Base-by-base conservation (phyloP, 2,113 vertebrate genomes). In the Eptesicus fuscus region DNA sequence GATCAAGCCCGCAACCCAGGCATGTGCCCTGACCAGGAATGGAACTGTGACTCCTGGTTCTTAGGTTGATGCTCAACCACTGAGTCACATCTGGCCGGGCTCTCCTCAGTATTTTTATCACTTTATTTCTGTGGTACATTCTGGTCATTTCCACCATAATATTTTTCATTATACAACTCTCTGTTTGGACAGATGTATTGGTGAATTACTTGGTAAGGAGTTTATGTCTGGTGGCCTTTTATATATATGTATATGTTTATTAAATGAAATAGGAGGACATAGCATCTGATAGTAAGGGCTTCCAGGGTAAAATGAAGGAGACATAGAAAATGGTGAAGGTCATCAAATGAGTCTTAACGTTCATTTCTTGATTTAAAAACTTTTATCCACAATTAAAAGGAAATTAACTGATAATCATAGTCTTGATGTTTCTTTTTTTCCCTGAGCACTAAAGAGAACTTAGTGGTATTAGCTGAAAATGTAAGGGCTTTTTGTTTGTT, bases 351-450 rank as follows among this genome's bases (percentile, higher is more conserved):
- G 22, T n/a, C 2, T 79, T 40, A 28, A 16, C 2, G 16, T 85
- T 92, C 44, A 70, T 89, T 91, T 85, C 13, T 80, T 80, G 32
- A n/a, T 83, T 91, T 63, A 91, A 73, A 91, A 87, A 32, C 32
- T 69, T 86, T 93, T 80, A 94, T 84, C 59, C 59, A 61, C 9
- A 2, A 56, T 56, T 90, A 23, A 71, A 88, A 87, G 44, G 71
- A 79, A 92, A 87, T 53, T 87, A 90, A 63, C 25, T 73, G 40
- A 40, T 70, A 59, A 63, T 80, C 10, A 80, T 59, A 93, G 17
- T 88, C 11, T 88, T 71, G 23, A 32, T 91, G 13, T 51, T 51
- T 51, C 49, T 51, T 51, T 51, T 85, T 95, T 93, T 67, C 53
- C 5, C 0, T 71, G 71, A 86, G 51, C 42, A 63, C 18, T 85